Percentiles rank a stretch among this genome's conserved stretches.
phyloP scores from a whole-genome alignment of 1,140 invertebrate species.

The Meloidogyne floridensis region DNA sequence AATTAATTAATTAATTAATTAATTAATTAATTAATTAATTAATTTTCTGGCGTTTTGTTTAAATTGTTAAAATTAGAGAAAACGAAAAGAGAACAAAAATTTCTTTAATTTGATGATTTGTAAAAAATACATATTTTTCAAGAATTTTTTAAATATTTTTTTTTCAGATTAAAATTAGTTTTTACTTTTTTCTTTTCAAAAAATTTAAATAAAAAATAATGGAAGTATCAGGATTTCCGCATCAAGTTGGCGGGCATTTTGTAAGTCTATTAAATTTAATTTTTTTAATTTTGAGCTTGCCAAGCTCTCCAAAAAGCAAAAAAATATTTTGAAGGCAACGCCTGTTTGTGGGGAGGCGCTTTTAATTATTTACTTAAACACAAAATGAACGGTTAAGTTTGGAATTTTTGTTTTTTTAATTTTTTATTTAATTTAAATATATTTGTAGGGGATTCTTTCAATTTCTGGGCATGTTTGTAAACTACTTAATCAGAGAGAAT shows the following conservation, averaged over 20 bases:
- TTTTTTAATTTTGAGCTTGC: not conserved
- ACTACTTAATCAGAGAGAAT: slow-evolving; percentile 61
- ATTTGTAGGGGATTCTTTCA: slow-evolving; percentile 47
- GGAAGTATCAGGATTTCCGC: slow-evolving; percentile 56
- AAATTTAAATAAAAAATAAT: slow-evolving; percentile 20
- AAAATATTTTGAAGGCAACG: not conserved
- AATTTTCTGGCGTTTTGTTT: no score
- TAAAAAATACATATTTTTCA: no score
- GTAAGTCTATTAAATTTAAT: slow-evolving; percentile 15
- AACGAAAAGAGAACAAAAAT: no score
- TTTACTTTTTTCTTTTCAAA: no score
- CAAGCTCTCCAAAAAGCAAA: not conserved
- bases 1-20: no score
- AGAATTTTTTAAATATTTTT: no score
- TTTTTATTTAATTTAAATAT: not conserved
- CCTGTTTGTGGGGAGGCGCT: not conserved
- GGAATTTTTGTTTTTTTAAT: not conserved
- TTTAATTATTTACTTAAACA: not conserved
- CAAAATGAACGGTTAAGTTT: not conserved
- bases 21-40: no score
- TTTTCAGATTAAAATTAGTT: no score
- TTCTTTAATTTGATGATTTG: no score
- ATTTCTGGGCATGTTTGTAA: slow-evolving; percentile 63
- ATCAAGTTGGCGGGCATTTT: slow-evolving; percentile 65
- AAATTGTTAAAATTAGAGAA: no score